Evolutionary conservation across 2,797 vertebrate species (phyloP), one percentile per base, ranked within the genome.

Genomic region (Spinibarbus caldwelli): DNA sequence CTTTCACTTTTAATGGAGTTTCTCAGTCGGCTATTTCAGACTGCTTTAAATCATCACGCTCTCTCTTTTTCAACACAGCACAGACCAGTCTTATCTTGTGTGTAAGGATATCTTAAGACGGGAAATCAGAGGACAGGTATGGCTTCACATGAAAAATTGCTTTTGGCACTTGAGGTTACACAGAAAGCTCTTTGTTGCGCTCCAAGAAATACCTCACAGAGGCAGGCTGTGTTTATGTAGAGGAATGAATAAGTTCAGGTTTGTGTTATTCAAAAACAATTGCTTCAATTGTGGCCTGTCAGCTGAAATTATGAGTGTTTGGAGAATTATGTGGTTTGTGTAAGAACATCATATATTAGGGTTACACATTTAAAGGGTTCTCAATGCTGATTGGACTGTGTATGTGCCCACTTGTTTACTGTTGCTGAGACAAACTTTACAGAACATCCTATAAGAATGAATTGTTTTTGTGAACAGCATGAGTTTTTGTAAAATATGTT

Each of bases 101-200:
- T 89, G 89, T 88, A 87, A 90, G 86, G 72, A 86, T 79, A 79
- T 86, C 66, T 85, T 86, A 78, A 90, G 87, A 87, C 89, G 90
- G 92, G 90, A 92, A 94, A 87, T 85, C 86, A 87, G 88, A 76
- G 89, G 92, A 93, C 92, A 94, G 94, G 93, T 94, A 93, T 87
- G 87, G 91, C 91, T 88, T 93, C 90, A 90, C 88, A 75, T 89
- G 54, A 66, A 92, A 91, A 88, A 90, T 92, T 93, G 90, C 92
- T 79, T 88, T 93, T 95, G 93, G 93, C 90, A 86, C 90, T 72
- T 5, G 76, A 59, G 86, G 26, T 67, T 54, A 70, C 86, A 93
- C 91, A 93, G 91, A 93, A 88, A 83, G 89, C 78, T 91, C 92
- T 94, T 94, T 94, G 93, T 94, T 93, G 78, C 78, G 26, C 36